Conservation (phyloP, 2,113 vertebrate genomes). For the Tyto alba region DNA sequence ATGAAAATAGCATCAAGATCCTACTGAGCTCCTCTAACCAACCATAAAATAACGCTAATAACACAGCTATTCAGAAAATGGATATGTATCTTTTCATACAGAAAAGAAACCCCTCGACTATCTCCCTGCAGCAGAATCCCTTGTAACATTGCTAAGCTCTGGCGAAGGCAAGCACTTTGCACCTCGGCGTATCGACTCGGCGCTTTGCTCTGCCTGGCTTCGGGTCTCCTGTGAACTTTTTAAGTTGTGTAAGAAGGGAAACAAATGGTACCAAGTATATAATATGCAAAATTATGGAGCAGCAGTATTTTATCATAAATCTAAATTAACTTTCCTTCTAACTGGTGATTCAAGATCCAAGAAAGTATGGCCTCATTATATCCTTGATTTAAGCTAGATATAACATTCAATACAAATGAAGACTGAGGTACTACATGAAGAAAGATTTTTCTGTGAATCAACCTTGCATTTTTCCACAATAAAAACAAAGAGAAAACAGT, state of each 20-base stretch:
- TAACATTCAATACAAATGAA: background rate
- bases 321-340: background rate
- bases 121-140: background rate
- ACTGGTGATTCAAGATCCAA: background rate
- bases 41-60: fast-evolving
- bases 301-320: background rate
- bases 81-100: background rate
- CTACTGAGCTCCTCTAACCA: background rate
- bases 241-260: background rate
- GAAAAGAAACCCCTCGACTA: background rate
- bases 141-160: background rate
- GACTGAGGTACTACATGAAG: background rate
- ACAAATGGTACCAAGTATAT: fast-evolving
- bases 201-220: background rate
- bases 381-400: background rate
- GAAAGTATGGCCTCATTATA: background rate
- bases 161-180: background rate
- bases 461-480: background rate
- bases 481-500: background rate
- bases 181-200: fast-evolving
- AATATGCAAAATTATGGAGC: background rate
- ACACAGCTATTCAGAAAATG: background rate
- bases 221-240: background rate
- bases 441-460: background rate
- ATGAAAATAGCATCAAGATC: background rate